Conservation (phyloP, 1,140 invertebrate species). For the Drosophila watanabei region DNA sequence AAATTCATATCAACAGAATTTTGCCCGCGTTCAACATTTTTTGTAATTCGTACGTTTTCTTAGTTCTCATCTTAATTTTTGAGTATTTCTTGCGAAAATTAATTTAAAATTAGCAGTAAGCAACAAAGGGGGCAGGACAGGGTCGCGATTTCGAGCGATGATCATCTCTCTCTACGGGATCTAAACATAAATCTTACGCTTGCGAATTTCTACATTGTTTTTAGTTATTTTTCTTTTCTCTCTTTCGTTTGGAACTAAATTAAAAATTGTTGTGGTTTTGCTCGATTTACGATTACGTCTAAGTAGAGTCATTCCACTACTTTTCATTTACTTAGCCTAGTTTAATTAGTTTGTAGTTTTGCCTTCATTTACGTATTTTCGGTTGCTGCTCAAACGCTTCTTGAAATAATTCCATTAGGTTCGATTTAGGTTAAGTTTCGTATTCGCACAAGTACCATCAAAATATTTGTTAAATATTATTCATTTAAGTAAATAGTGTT, state of each 20-base stretch:
- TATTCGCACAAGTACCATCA: conserved; percentile 61
- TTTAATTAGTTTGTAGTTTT: conserved; percentile 75
- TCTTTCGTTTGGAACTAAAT: conserved; percentile 53
- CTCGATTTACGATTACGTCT: conserved; percentile 38
- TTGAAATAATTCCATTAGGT: conserved; percentile 68
- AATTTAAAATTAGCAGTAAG: conserved; percentile 81
- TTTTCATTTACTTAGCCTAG: conserved; percentile 74
- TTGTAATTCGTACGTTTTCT: conserved; percentile 38
- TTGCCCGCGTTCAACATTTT: conserved; percentile 47
- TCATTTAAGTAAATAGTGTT: conserved; percentile 80
- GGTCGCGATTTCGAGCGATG: conserved; percentile 26
- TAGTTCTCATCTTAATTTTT: conserved; percentile 33
- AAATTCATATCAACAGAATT: conserved; percentile 83
- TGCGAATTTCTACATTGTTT: conserved; percentile 59
- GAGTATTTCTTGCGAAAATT: conserved; percentile 66
- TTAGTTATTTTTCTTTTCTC: background rate
- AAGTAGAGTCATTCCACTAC: conserved; percentile 66
- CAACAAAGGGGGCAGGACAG: conserved; percentile 59
- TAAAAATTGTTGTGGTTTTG: conserved; percentile 49
- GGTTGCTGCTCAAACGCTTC: conserved; percentile 70
- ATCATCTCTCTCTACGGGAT: conserved; percentile 38
- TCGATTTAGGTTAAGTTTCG: conserved; percentile 55
- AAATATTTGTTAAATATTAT: conserved; percentile 59
- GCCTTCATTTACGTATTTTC: conserved; percentile 77
- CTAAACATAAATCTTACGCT: conserved; percentile 73